Conservation (phyloP, 2,888 invertebrate genomes). For the Trichogramma evanescens region DNA sequence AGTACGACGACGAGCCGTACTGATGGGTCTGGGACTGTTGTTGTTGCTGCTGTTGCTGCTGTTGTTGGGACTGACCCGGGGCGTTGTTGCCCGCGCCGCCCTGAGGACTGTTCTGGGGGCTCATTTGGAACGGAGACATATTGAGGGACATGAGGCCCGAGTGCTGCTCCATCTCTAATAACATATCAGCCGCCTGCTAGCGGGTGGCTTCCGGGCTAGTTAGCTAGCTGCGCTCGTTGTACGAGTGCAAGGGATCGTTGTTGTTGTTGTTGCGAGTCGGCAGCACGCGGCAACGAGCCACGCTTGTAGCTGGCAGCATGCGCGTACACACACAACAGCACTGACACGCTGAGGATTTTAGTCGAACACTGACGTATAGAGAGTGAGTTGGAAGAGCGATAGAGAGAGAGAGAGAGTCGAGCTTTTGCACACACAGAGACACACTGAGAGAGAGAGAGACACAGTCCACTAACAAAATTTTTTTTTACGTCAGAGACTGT, state of each 20-base stretch:
- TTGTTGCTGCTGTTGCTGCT: constrained; percentile 39
- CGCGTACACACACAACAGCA: not conserved
- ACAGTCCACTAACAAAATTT: too few species aligned
- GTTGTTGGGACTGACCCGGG: constrained; percentile 38
- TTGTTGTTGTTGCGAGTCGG: not conserved
- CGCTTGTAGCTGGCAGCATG: not conserved
- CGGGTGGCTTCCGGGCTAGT: not conserved
- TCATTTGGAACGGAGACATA: constrained; percentile 80
- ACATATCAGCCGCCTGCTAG: constrained; percentile 52
- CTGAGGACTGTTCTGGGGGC: constrained; percentile 64
- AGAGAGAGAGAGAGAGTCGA: too few species aligned
- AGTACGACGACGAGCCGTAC: constrained; percentile 51
- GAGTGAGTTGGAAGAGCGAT: too few species aligned
- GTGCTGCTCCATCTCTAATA: constrained; percentile 81
- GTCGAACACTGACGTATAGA: too few species aligned
- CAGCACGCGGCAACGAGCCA: constrained; percentile 9
- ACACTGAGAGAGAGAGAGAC: too few species aligned
- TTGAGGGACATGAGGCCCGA: constrained; percentile 79
- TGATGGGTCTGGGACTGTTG: constrained; percentile 43
- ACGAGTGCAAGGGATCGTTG: not conserved
- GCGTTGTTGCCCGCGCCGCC: constrained; percentile 46
- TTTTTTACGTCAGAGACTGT: too few species aligned
- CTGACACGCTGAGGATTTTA: too few species aligned
- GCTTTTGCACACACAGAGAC: too few species aligned
- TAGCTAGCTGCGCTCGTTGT: not conserved